Evolutionary conservation across 2,797 vertebrate species (phyloP).

Genomic region (Miichthys miiuy): DNA sequence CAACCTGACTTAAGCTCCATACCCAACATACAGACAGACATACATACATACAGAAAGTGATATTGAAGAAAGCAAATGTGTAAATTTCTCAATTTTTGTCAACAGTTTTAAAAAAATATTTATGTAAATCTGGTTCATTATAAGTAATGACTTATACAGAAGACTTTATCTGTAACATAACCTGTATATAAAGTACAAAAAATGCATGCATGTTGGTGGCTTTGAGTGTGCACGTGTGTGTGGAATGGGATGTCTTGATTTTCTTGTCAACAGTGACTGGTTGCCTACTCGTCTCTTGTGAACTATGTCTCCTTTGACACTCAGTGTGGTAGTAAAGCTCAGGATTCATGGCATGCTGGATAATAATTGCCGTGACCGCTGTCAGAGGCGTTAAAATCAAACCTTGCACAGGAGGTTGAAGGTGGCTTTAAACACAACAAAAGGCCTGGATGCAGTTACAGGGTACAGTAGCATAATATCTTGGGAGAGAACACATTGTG

Average conservation of each 20-base stretch:
- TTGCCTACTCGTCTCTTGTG: not conserved
- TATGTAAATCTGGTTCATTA: not conserved
- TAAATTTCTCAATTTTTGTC: not conserved
- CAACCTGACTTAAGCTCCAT: no score
- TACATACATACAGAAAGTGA: no score
- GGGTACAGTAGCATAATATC: not conserved
- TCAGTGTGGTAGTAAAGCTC: not conserved
- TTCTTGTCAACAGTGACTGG: not conserved
- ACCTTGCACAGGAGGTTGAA: not conserved
- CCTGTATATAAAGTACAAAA: not conserved
- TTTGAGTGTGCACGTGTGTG: not conserved
- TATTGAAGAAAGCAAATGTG: not conserved
- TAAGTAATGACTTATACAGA: not conserved
- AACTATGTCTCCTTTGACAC: conserved; percentile 29
- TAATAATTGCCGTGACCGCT: not conserved
- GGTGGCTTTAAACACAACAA: conserved; percentile 1
- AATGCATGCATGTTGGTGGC: not conserved
- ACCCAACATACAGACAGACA: no score
- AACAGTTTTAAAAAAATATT: not conserved
- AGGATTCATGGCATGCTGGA: conserved; percentile 14
- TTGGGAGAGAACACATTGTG: not conserved
- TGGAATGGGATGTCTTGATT: conserved; percentile 2
- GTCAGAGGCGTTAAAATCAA: conserved; percentile 4
- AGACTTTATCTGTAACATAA: not conserved
- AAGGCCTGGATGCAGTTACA: not conserved